A percentile compares a stretch with the other conserved stretches of the same genome.
Conservation (phyloP, 2,797 vertebrate genomes). For the Glyptemys insculpta region DNA sequence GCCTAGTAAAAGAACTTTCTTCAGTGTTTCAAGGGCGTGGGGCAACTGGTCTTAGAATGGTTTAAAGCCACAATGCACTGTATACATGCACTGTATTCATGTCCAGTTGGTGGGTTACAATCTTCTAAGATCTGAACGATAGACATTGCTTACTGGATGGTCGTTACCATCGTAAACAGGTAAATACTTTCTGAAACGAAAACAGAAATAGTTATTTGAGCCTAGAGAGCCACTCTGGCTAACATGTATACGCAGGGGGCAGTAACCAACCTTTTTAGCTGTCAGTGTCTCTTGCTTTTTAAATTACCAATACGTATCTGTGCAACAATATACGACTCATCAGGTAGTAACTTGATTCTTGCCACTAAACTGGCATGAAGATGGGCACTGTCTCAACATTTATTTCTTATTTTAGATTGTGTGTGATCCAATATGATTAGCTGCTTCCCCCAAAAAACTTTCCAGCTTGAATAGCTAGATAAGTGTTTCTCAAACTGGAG, state of each 20-base stretch:
- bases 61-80: background rate
- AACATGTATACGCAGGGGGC: background rate
- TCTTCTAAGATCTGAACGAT: background rate
- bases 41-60: rapidly evolving
- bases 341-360: background rate
- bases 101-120: too few species aligned
- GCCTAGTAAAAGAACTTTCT: background rate
- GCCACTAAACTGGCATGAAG: background rate
- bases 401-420: background rate
- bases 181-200: background rate
- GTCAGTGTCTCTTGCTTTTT: background rate
- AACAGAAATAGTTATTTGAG: background rate
- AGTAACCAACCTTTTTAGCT: background rate
- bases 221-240: background rate
- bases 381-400: background rate
- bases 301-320: background rate
- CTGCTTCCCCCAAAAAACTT: background rate
- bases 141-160: background rate
- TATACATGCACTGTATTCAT: rapidly evolving
- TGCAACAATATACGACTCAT: background rate
- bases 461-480: background rate
- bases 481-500: too few species aligned
- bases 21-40: rapidly evolving
- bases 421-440: background rate
- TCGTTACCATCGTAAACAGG: background rate